Evolutionary conservation across 2,888 invertebrate genomes (phyloP), one percentile per base, ranked within the genome.

Genomic region (Incurvaria masculella): DNA sequence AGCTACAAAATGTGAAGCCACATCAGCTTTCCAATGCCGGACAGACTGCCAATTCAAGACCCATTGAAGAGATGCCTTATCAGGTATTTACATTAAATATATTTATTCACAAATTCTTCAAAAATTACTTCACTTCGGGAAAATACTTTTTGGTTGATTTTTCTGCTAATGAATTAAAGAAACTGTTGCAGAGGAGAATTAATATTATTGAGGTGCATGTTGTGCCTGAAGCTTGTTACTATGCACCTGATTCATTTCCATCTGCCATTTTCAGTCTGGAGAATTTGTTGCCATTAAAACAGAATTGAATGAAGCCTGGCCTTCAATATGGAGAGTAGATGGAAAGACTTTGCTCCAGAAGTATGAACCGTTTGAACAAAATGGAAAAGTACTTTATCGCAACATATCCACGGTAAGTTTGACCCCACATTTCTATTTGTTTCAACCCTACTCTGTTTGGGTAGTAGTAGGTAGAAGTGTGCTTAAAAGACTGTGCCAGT

Each of bases 281-380:
- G 91, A 92, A 63, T 96, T 94, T 78, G 88, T 95, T 53, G 89
- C 92, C 38, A 83, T 93, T 61, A 91, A 91, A 72, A 81, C 86
- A 45, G 94, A 95, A 71, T 68, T 91, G 55, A 82, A 82, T 50
- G 85, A 89, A 64, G 88, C 92, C 66, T 89, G 87, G 83, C 94
- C 94, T 6, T 85, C 89, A 5, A 86, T 96, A 59, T 96, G 95
- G 95, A 86, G 92, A 68, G 90, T 95, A 40, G 94, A 95, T 65
- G 91, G 90, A 1, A 90, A 89, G 69, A 86, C 88, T 18, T 78
- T 91, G 54, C 68, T 91, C 52, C 91, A 91, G 69, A 91, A 91
- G 65, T 91, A 88, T 61, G 89, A 91, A 64, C 88, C 90, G 4
- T 91, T 89, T 60, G 87, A 88, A 57, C 87, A 90, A 60, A 87